phyloP scores from a whole-genome alignment of 2,888 invertebrate species.

The Eumerus sabulonum region DNA sequence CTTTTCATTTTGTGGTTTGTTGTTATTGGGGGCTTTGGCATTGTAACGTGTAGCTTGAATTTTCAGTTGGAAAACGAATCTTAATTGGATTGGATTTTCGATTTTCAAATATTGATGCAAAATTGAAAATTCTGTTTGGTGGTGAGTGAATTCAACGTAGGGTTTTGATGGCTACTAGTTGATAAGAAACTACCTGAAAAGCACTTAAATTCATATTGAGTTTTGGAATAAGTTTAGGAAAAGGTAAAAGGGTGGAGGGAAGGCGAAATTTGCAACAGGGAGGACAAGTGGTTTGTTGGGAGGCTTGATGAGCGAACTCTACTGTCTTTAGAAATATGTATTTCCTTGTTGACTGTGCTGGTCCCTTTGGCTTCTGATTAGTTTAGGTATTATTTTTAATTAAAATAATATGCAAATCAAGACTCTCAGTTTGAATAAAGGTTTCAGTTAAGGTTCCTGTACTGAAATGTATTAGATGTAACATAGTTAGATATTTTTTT shows the following conservation, averaged over 20 bases:
- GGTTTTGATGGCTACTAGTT: neutral
- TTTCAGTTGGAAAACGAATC: conserved; percentile 28
- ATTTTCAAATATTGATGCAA: conserved; percentile 1
- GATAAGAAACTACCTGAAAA: neutral
- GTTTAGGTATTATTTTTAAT: too few species aligned
- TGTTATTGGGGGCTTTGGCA: neutral
- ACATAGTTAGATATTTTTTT: too few species aligned
- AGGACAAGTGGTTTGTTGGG: neutral
- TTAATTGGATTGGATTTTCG: conserved; percentile 35
- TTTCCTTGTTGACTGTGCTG: neutral
- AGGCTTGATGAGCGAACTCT: too few species aligned
- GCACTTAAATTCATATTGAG: neutral
- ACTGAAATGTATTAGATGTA: too few species aligned
- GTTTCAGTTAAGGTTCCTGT: too few species aligned
- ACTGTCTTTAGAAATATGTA: neutral
- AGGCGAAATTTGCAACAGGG: too few species aligned
- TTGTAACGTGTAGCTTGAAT: conserved; percentile 14
- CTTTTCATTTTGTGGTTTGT: too few species aligned
- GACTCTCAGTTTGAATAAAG: too few species aligned
- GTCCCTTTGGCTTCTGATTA: too few species aligned
- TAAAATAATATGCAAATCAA: too few species aligned
- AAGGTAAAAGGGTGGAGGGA: too few species aligned
- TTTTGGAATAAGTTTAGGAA: too few species aligned
- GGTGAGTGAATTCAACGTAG: neutral
- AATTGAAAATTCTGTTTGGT: conserved; percentile 24